Evolutionary conservation across 2,113 vertebrate genomes (phyloP), one percentile per base, ranked within the genome.

Genomic region (Sciurus niger): DNA sequence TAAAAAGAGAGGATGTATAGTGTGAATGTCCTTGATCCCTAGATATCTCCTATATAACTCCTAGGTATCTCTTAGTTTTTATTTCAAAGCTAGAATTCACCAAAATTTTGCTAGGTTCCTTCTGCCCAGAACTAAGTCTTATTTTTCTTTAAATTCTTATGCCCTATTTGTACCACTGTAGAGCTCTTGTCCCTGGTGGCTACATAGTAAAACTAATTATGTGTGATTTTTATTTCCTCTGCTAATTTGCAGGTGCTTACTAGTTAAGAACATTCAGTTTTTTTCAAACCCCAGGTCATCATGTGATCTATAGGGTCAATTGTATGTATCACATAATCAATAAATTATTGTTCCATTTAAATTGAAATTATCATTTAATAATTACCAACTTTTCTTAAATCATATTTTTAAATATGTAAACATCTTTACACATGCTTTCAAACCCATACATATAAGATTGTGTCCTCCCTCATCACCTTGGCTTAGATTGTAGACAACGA

Each of bases 371-470:
- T 14, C 3, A 17, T 60, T 28, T 78, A 37, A 68, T 94, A 30
- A 79, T 80, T 86, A 89, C 37, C 13, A 83, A 86, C 32, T 65
- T 85, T 55, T 70, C 43, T 76, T 17, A 60, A 85, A 25, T 90
- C 22, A 48, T 55, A 32, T 40, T 68, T 85, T 94, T 72, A 65
- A 93, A 94, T 25, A 8, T 53, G 68, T 48, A 53, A 84, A 91
- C 24, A 76, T 76, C n/a, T 93, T 89, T 89, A 63, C n/a, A 70
- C 55, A 83, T 17, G 65, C 32, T 93, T 95, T 95, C 46, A 93
- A 30, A 40, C 10, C 25, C 2, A 11, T 30, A 40, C 0, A 4
- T 32, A 4, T 84, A 73, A 85, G 46, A 84, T 43, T 22, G 48
- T 32, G 34, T 1, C 32, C 90, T 91, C 51, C 9, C n/a, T 88